Base-by-base conservation (phyloP, 2,888 invertebrate species). In the Sphaerophoria rueppellii region DNA sequence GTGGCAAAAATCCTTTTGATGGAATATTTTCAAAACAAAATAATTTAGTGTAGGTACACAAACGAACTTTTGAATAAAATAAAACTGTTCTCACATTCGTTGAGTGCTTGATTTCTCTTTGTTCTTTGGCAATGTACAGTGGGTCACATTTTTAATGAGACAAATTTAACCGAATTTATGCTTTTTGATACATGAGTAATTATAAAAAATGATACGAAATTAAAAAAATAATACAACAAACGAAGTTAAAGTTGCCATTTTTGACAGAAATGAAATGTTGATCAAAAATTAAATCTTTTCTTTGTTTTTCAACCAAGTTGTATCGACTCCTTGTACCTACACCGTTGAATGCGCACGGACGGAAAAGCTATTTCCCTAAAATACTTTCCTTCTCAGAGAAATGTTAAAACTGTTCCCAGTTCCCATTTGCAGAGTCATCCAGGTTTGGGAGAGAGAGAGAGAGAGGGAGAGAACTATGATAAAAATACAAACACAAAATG, bases 1-100 rank as follows among this genome's bases (percentile, higher is more conserved):
- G 52, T 76, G 61, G 74, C 79, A 58, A 76, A 83, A 80, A 83
- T 83, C 83, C 83, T 83, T 83, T 83, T 60, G 67, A 70, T 67
- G 40, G 55, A 72, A 67, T 46, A 24, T 72, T 71, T 67, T 67
- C 63, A 78, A 73, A 82, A 82, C 72, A 82, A 73, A 63, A 24
- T 24, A 70, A 74, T 70, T 46, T 77, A 16, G 35, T 37, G 32
- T 54, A 65, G 52, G 43, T 11, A 48, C 50, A 57, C 54, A 75
- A 61, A 67, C n/a, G 57, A 80, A 80, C 69, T 80, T 82, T 82
- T 34, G 52, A 72, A 71, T 72, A 43, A 4, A 37, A 37, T 6
- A 40, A 40, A 40, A 72, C 6, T 43, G 24, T n/a, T 24, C 57
- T 71, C 70, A 11, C 9, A 40, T 6, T 54, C 40, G 40, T 34